Conservation (phyloP, 2,888 invertebrate genomes). For the Diplolepis rosae region DNA sequence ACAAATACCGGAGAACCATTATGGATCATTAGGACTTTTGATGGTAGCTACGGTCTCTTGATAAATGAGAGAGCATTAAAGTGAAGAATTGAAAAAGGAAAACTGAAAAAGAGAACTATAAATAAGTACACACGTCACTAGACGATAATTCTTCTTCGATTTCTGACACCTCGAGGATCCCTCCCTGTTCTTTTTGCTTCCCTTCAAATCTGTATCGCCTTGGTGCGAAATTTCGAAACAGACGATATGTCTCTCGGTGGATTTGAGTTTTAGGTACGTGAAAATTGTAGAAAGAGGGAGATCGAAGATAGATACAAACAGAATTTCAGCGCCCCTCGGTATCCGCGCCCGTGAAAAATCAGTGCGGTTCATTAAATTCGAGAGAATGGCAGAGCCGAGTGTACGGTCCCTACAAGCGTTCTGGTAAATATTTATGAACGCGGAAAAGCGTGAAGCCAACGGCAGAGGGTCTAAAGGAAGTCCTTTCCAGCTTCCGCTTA, state of each 20-base stretch:
- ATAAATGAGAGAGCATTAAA: conserved; percentile 17
- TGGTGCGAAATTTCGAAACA: conserved; percentile 34
- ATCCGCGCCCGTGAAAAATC: conserved; percentile 65
- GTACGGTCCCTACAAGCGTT: conserved; percentile 46
- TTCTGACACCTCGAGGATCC: conserved; percentile 56
- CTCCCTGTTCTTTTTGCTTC: conserved; percentile 7
- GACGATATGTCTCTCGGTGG: conserved; percentile 25
- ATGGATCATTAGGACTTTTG: conserved; percentile 17
- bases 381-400: conserved; percentile 59
- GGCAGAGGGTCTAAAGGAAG: conserved; percentile 39
- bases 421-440: conserved; percentile 71
- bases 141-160: conserved; percentile 62
- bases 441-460: conserved; percentile 58
- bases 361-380: conserved; percentile 70
- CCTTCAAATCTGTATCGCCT: conserved; percentile 23
- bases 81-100: conserved; percentile 19
- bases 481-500: conserved; percentile 28
- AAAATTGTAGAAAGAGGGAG: conserved; percentile 36
- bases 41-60: conserved; percentile 9
- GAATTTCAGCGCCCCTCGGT: conserved; percentile 42
- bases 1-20: not conserved
- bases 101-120: conserved; percentile 47
- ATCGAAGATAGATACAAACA: conserved; percentile 57
- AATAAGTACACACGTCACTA: conserved; percentile 61
- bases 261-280: not conserved